Conservation (phyloP, 2,888 invertebrate species). For the Patella depressa region DNA sequence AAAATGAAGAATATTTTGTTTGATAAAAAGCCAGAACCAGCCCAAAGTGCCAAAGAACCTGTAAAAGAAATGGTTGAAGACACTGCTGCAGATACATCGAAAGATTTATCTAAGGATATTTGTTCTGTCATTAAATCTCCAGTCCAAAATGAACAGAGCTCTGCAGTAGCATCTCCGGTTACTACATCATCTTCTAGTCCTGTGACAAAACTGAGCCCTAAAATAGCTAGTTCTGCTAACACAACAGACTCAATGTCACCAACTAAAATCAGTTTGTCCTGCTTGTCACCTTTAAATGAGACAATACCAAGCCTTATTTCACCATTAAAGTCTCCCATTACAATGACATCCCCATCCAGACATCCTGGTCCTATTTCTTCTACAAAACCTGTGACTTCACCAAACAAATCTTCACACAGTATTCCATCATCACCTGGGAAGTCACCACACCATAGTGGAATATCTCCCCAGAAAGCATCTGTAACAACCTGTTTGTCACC, state of each 20-base stretch:
- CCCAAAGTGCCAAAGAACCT: not conserved
- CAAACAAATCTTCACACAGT: not conserved
- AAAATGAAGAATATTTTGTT: not conserved
- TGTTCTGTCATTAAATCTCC: not conserved
- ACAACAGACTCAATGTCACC: not conserved
- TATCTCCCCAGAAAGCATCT: not conserved
- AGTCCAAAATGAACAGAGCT: not conserved
- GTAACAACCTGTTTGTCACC: not conserved
- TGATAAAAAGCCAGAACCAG: conserved; percentile 7
- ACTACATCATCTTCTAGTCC: too few relatives aligned
- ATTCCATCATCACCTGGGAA: not conserved
- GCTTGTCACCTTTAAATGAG: not conserved
- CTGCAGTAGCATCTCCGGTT: too few relatives aligned
- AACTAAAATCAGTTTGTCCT: not conserved
- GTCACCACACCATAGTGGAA: not conserved
- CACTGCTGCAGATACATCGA: not conserved
- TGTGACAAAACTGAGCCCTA: too few relatives aligned
- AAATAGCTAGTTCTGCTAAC: too few relatives aligned
- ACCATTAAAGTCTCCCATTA: not conserved
- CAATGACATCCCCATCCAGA: not conserved
- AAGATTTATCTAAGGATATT: not conserved
- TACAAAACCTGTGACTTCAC: not conserved
- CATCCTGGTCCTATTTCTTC: not conserved
- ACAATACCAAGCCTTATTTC: not conserved
- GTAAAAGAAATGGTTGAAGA: not conserved